Evolutionary conservation across 2,113 vertebrate species (phyloP), one percentile per base, ranked within the genome.

Genomic region (Lophura nycthemera): DNA sequence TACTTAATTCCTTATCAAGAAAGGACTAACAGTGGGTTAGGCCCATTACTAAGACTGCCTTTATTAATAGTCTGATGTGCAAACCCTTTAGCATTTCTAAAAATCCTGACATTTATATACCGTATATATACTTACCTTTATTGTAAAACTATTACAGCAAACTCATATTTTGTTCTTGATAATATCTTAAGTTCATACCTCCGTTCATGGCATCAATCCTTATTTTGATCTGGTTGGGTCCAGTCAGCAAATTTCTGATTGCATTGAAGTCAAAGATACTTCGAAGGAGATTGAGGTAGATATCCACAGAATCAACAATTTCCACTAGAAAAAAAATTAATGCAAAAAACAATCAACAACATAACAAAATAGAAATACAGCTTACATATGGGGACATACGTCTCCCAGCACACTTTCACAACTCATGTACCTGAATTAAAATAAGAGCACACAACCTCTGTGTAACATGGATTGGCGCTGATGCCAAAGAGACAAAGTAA

Each of bases 181-280:
- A 78, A n/a, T 24, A 83, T 30, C 9, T 66, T 34, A 63, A 90
- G 14, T 59, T 36, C 56, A 45, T 30, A 99, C 99, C 99, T 98
- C 99, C 99, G 42, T 99, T 99, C 99, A 99, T 99, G 29, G 99
- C 99, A 84, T 99, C 99, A 96, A 99, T 97, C 75, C 98, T 98
- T 89, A 99, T 99, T 97, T 99, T 99, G 84, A 99, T 97, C 93
- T 99, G 99, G 48, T 98, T 96, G 38, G 99, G 98, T 91, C 99
- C 99, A 0, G 99, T 99, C 95, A 99, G 98, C 79, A 99, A 97
- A 96, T 98, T 98, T 97, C 98, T 99, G 93, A 99, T 99, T 24
- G 98, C 97, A 21, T 19, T 98, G 85, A 99, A 99, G 97, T 99
- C 99, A 97, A 99, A 99, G 96, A 99, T 98, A 96, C 95, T 99